Evolutionary conservation across 2,113 vertebrate genomes (phyloP).

Genomic region (Hipposideros armiger): DNA sequence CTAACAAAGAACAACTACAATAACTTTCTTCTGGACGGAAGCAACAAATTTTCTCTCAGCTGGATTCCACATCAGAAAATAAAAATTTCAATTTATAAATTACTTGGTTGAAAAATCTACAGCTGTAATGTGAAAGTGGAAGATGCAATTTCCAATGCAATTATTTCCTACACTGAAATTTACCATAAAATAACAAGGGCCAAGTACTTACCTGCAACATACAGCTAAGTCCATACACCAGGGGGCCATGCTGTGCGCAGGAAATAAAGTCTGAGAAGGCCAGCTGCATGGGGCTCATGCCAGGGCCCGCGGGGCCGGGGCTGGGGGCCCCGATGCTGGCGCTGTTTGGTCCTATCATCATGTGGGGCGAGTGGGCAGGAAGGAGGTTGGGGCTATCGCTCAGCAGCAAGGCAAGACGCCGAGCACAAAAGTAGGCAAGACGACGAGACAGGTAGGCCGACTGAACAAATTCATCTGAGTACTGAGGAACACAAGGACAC

Average conservation of each 20-base stretch:
- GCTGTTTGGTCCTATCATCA: constrained; percentile 84
- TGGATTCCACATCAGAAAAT: not conserved
- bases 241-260: constrained; percentile 88
- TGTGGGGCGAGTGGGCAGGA: constrained; percentile 84
- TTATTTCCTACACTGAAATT: not conserved
- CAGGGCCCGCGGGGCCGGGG: constrained; percentile 72
- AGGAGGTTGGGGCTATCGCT: constrained; percentile 84
- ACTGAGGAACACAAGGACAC: constrained; percentile 78
- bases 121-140: not conserved
- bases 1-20: not conserved
- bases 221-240: constrained; percentile 89
- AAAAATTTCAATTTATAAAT: not conserved
- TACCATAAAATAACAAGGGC: not conserved
- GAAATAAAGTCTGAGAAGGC: constrained; percentile 86
- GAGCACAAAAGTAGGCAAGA: constrained; percentile 90
- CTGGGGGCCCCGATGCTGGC: constrained; percentile 83
- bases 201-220: constrained; percentile 88
- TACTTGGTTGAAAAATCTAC: not conserved
- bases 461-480: constrained; percentile 90
- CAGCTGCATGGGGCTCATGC: constrained; percentile 83
- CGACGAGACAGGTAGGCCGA: constrained; percentile 90
- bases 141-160: accelerated
- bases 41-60: not conserved
- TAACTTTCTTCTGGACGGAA: not conserved
- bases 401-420: constrained; percentile 86